Evolutionary conservation across 2,888 invertebrate genomes (phyloP), one percentile per base, ranked within the genome.

Genomic region (Folsomia candida): DNA sequence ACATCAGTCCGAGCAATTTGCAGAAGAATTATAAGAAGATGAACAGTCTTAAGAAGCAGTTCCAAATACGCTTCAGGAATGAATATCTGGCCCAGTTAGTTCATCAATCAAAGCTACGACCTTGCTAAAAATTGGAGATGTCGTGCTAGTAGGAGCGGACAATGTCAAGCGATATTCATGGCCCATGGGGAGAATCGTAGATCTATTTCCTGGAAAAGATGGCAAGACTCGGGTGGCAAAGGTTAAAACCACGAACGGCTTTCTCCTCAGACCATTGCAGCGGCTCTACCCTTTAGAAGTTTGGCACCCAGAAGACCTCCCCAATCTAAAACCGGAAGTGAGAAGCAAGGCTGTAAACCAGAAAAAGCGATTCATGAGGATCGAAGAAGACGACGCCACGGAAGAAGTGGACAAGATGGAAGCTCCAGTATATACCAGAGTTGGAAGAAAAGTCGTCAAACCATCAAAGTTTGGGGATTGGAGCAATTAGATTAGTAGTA

Each of bases 141-240:
- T 66, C 14, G 66, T 66, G 14, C 22, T 54, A n/a, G 14, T 66
- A 4, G 51, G 66, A 54, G 25, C 54, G n/a, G 66, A 66, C 25
- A 54, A 66, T 54, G 25, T 26, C 18, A 51, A 66, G 54, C 24
- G 54, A 9, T 11, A 4, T 18, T 47, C 11, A 6, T 66, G 57
- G 57, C 24, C 57, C 4, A 4, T 57, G 9, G 57, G 9, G n/a
- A 57, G n/a, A 24, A 57, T 57, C 24, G n/a, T 57, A n/a, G 24
- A 57, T 11, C 4, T 57, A n/a, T 11, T 57, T 57, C 57, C 57
- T 57, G 57, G 57, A 57, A 4, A 18, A n/a, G 57, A 57, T 57
- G 24, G 20, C 4, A 24, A 57, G 57, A 18, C n/a, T 57, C 4
- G 57, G 9, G 4, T 57, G n/a, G 57, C 57, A 4, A n/a, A 24